Evolutionary conservation across 2,888 invertebrate genomes (phyloP), one percentile per base, ranked within the genome.

Genomic region (Hemaris fuciformis): DNA sequence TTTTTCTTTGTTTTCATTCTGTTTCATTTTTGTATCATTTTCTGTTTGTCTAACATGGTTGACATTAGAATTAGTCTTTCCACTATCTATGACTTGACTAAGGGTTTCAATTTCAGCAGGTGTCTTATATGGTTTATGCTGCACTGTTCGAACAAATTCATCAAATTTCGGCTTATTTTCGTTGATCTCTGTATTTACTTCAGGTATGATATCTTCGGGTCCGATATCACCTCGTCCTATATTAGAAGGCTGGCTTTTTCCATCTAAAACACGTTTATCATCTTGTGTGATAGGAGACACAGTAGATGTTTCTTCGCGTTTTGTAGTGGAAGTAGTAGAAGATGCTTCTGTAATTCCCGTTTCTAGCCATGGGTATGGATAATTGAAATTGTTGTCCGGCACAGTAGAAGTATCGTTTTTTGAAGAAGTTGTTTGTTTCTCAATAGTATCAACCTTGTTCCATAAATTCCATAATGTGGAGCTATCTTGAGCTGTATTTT

Each of bases 211-310:
- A 48, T 74, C 76, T 46, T 80, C 79, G 31, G 76, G 66, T 6
- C 71, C 71, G 56, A 81, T 78, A 67, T 81, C 80, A 31, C 79
- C 80, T 10, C 80, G 76, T 3, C 79, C 81, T 60, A 70, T 48
- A 31, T 79, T 74, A 59, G 64, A 59, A 10, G 68, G 46, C 8
- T 31, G 61, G 43, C 69, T 64, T 59, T 65, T 66, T 5, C 64
- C 53, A 62, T 60, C 53, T 63, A 53, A 7, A 48, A 43, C 60
- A 46, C 13, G 23, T 61, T 41, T 60, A 53, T 34, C 57, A 18
- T 43, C 56, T 63, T 22, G n/a, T 53, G 18, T 18, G 27, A 15
- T 27, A 31, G 53, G 25, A 25, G 48, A n/a, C 0, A 25, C 15
- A 25, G 48, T 48, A 8, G 31, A 10, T 10, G 31, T 53, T 4